These are phyloP conservation scores for Anas capensis DNA, from an alignment of 2,797 vertebrate genomes.

Conservation along the genomic window DNA sequence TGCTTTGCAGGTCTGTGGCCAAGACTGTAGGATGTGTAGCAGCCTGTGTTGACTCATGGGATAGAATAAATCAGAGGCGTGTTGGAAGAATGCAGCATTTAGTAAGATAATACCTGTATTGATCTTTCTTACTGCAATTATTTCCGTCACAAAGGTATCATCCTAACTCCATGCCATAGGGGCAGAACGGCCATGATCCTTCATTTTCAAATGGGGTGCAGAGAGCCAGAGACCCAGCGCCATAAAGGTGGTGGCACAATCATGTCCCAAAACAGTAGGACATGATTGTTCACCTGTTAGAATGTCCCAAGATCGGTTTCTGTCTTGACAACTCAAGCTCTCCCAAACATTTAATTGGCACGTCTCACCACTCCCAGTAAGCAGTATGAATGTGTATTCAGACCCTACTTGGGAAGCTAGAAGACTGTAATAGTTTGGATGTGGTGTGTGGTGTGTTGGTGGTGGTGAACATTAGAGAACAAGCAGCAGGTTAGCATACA, in stretches of 20 bases:
- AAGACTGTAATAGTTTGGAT: neutral
- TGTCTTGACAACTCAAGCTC: neutral
- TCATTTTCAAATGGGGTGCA: neutral
- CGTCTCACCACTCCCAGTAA: neutral
- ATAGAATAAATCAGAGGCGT: neutral
- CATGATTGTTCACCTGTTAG: neutral
- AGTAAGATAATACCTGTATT: neutral
- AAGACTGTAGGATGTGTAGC: neutral
- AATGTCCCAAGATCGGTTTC: neutral
- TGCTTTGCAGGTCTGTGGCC: neutral
- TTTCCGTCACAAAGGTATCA: neutral
- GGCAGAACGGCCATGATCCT: neutral
- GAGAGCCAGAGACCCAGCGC: neutral
- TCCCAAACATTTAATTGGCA: neutral
- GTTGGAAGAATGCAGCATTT: neutral
- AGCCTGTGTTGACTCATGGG: neutral
- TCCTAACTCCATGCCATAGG: neutral
- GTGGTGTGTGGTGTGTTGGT: neutral
- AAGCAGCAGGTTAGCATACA: neutral
- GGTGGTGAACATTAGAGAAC: neutral
- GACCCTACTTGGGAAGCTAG: neutral
- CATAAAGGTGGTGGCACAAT: neutral
- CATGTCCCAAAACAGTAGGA: neutral
- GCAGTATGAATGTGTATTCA: neutral
- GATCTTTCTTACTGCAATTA: neutral